Percentiles rank a stretch among this genome's conserved stretches.
phyloP scores from a whole-genome alignment of 2,888 invertebrate genomes.

The Hydropsyche betteni region DNA sequence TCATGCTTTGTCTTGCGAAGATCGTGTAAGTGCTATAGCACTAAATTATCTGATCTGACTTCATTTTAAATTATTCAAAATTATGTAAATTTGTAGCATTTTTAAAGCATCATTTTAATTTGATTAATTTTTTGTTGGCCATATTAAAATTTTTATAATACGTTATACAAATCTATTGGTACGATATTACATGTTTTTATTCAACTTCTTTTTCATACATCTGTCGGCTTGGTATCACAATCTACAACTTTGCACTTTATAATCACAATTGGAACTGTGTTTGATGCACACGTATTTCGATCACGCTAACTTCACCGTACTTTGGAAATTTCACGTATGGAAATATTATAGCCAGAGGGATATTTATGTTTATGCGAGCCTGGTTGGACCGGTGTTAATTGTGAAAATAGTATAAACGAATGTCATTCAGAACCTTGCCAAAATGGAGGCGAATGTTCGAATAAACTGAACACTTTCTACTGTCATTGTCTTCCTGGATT shows the following conservation, averaged over 20 bases:
- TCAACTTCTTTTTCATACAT: constrained; percentile 49
- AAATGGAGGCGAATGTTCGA: constrained; percentile 72
- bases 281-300: constrained; percentile 19
- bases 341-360: constrained; percentile 60
- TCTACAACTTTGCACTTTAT: constrained; percentile 36
- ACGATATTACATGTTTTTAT: too few species aligned
- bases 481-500: constrained; percentile 70
- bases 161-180: too few species aligned
- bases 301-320: constrained; percentile 3
- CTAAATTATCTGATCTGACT: too few species aligned
- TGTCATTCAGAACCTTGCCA: constrained; percentile 70
- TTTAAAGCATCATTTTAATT: too few species aligned
- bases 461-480: constrained; percentile 60
- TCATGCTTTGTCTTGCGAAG: constrained; percentile 70
- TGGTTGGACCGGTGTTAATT: constrained; percentile 74
- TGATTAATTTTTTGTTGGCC: too few species aligned
- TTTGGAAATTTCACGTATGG: neutral
- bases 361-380: constrained; percentile 76
- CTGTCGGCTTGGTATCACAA: constrained; percentile 36
- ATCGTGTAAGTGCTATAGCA: constrained; percentile 67
- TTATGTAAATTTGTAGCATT: too few species aligned
- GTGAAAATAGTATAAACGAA: constrained; percentile 57
- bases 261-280: constrained; percentile 44
- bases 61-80: too few species aligned
- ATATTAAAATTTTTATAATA: constrained; percentile 2